Evolutionary conservation across 2,888 invertebrate species (phyloP), one percentile per base, ranked within the genome.

Genomic region (Drosophila kuntzei): DNA sequence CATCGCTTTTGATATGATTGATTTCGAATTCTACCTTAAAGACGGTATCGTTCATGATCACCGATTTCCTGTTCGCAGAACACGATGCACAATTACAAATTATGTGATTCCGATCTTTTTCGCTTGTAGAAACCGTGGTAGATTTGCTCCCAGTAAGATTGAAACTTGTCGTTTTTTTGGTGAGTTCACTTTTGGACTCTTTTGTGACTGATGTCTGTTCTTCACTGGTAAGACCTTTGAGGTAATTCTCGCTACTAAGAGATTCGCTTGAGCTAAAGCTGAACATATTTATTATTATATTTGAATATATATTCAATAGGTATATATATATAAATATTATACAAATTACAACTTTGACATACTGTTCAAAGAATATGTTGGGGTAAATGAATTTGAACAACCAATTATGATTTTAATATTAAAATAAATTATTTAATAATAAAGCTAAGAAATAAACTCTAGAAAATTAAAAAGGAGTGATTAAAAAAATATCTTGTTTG

Each of bases 11-110:
- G 0, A 71, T 12, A 3, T 12, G 6, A 1, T 43, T 25, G 0
- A 71, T 3, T 3, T 47, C 6, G 1, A 58, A 61, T 3, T 72
- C 36, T 0, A 53, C 14, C 3, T 39, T 11, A 4, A 11, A 58
- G 0, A 32, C 7, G 2, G 36, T 72, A 0, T 49, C 7, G 9
- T 14, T 12, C 2, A 0, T 16, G 2, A 71, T 53, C 3, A 7
- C 0, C 11, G 8, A 18, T 0, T 14, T 16, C 2, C 16, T 12
- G n/a, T 29, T 37, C 0, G 16, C 16, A 3, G 9, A 14, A 11
- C 66, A 67, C 20, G 14, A 8, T 3, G 27, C 6, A 27, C 44
- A 50, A 3, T 7, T 16, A 16, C 39, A 39, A 18, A 39, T 39
- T 5, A 16, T 2, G 16, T 9, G 2, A 16, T 6, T 4, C 0